Base-by-base conservation (phyloP, 2,113 vertebrate species). In the Psettodes erumei region DNA sequence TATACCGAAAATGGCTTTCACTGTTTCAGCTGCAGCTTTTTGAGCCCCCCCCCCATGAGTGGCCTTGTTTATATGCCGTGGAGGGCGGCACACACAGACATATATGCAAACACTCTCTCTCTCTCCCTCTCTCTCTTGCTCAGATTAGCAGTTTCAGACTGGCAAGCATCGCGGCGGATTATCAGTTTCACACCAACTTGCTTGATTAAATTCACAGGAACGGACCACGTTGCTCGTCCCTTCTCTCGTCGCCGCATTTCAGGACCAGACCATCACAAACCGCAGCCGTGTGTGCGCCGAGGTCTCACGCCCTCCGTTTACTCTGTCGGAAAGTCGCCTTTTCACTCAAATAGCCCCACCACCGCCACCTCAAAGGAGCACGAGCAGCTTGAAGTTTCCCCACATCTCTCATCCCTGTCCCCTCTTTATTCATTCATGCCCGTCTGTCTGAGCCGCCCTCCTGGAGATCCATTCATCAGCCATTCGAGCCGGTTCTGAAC, bases 261-360 rank as follows among this genome's bases (percentile, higher is more conserved):
- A 73, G 32, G 5, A 13, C 19, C 37, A 8, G 37, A 42, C 58
- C 70, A 67, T 60, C 35, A 47, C 54, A 61, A 53, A 54, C 51
- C 64, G 67, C 43, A 63, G 19, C 28, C 75, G 42, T 32, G 51
- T 53, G 16, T 11, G 43, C 2, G 27, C 67, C 56, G 40, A 81
- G 75, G 59, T 75, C 51, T 71, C 76, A 69, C 63, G 54, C 38
- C 73, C 62, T 82, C 33, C 84, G 67, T 87, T 77, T 65, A 75
- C 35, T 53, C 48, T 84, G 71, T 50, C 56, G 67, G 75, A 86
- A 65, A 76, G 55, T 73, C 85, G 78, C 82, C 73, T 79, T 88
- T 66, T 30, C 76, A 66, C 55, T 81, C 71, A 66, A 69, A 75
- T 50, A 51, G 69, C 69, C 62, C 85, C 67, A 35, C 56, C 55